Percentiles rank a stretch among this genome's conserved stretches.
phyloP scores from a whole-genome alignment of 2,797 vertebrate species.

The Gadopsis bispinosus region DNA sequence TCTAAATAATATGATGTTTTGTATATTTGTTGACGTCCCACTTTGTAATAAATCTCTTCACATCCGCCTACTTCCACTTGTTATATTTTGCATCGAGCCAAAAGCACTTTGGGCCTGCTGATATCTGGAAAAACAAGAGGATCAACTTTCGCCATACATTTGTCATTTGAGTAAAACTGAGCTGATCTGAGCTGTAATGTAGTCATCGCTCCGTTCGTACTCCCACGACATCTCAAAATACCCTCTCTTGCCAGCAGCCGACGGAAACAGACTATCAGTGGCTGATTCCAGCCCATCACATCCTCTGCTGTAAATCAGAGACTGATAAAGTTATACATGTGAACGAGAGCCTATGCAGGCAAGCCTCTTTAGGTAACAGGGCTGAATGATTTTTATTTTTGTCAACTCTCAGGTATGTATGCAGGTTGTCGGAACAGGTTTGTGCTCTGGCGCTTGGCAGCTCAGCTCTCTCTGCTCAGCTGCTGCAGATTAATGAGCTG shows the following conservation, averaged over 20 bases:
- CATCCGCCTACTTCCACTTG: slow-evolving; percentile 17
- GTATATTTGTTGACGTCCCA: slow-evolving; percentile 22
- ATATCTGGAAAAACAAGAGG: background rate
- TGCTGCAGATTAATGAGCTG: slow-evolving; percentile 81
- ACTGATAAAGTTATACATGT: slow-evolving; percentile 1
- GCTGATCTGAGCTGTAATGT: background rate
- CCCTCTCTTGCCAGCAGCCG: background rate
- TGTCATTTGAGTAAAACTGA: slow-evolving; percentile 6
- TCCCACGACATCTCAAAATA: slow-evolving; percentile 17
- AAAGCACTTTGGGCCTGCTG: slow-evolving; percentile 13
- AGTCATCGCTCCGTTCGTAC: background rate
- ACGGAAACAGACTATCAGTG: background rate
- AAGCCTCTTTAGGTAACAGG: slow-evolving; percentile 8
- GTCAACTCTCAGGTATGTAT: slow-evolving; percentile 70
- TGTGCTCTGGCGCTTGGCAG: slow-evolving; percentile 44
- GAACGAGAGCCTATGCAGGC: slow-evolving; percentile 9
- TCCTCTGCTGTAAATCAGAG: background rate
- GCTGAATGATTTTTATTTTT: slow-evolving; percentile 24
- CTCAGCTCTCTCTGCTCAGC: slow-evolving; percentile 45
- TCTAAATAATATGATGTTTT: background rate
- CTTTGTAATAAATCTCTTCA: slow-evolving; percentile 29
- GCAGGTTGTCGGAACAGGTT: slow-evolving; percentile 71
- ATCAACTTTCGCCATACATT: slow-evolving; percentile 22
- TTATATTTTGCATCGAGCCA: slow-evolving; percentile 16
- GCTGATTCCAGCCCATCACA: background rate